These are phyloP conservation scores for Cyaniris semiargus DNA, from an alignment of 2,888 invertebrate genomes.

Conservation along the genomic window DNA sequence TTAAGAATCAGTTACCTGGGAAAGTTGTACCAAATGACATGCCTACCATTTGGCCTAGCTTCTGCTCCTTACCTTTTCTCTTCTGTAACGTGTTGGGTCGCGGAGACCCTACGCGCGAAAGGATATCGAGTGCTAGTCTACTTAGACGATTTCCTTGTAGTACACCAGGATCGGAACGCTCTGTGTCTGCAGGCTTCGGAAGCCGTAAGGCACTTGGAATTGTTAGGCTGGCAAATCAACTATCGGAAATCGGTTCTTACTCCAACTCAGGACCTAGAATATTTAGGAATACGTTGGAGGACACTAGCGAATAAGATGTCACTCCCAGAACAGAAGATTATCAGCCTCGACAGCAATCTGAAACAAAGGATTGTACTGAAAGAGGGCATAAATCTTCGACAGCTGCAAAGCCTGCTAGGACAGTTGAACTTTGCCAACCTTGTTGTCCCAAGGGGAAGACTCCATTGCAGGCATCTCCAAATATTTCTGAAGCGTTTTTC, in stretches of 20 bases:
- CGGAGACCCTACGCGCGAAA: slow-evolving; percentile 36
- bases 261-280: neutral
- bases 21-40: slow-evolving; percentile 27
- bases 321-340: too few species aligned
- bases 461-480: neutral
- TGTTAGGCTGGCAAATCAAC: neutral
- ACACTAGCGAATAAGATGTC: too few species aligned
- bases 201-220: neutral
- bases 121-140: slow-evolving; percentile 39
- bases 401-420: neutral
- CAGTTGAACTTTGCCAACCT: neutral
- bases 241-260: neutral
- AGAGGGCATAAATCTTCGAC: neutral
- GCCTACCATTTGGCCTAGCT: slow-evolving; percentile 33
- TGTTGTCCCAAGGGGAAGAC: slow-evolving; percentile 3
- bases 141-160: slow-evolving; percentile 44
- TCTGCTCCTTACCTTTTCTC: slow-evolving; percentile 33
- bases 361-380: too few species aligned
- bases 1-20: slow-evolving; percentile 5
- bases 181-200: slow-evolving; percentile 29
- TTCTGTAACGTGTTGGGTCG: slow-evolving; percentile 36
- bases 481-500: neutral
- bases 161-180: slow-evolving; percentile 35
- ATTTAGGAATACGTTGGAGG: too few species aligned
- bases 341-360: too few species aligned